These are phyloP conservation scores for Standfussiana lucernea DNA, from an alignment of 2,888 invertebrate genomes.

Conservation along the genomic window DNA sequence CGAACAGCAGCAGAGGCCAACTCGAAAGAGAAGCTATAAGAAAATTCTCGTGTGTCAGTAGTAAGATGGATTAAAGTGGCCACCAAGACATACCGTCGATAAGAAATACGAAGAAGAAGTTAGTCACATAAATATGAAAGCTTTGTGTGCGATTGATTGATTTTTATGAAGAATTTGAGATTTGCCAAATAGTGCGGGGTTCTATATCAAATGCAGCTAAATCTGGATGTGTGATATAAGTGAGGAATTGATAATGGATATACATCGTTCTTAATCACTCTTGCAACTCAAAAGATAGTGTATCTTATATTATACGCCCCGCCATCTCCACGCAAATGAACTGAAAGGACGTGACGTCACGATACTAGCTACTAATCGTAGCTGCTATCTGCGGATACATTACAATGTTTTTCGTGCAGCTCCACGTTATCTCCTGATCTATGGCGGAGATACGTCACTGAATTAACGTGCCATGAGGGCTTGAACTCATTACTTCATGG, in stretches of 20 bases:
- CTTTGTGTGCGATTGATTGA: neutral
- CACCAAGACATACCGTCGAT: neutral
- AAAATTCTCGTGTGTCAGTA: neutral
- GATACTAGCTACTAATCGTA: neutral
- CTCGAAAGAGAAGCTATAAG: neutral
- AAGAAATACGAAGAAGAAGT: neutral
- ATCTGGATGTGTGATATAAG: neutral
- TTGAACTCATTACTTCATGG: conserved; percentile 24
- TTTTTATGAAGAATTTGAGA: neutral
- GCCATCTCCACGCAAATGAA: neutral
- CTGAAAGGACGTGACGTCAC: conserved; percentile 2
- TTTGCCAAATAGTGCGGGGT: neutral
- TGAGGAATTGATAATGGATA: neutral
- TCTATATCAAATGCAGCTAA: neutral
- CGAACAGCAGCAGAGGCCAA: neutral
- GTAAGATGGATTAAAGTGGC: neutral
- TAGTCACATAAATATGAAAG: neutral
- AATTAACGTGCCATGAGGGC: conserved; percentile 19
- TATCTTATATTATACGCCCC: neutral
- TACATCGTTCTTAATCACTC: neutral
- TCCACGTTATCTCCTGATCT: conserved; percentile 41
- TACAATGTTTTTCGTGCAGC: conserved; percentile 23
- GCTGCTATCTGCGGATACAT: conserved; percentile 19
- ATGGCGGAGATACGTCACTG: conserved; percentile 20
- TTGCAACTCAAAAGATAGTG: neutral